These are phyloP conservation scores for Cinclus cinclus DNA, from an alignment of 2,113 vertebrate species.

Conservation along the genomic window DNA sequence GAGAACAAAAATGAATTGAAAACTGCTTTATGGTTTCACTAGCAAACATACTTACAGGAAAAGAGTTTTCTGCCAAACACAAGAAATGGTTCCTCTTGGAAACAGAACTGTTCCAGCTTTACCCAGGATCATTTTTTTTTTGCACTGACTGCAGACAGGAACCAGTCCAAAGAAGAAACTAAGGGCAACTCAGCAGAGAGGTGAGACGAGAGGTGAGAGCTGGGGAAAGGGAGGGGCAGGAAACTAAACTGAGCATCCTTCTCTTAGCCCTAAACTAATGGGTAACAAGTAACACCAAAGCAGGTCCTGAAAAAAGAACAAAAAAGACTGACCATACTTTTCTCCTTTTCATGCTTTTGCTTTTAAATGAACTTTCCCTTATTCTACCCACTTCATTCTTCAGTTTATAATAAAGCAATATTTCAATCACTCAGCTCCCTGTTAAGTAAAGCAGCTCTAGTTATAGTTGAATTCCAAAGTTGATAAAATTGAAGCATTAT, in stretches of 20 bases:
- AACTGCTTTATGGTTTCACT: background rate
- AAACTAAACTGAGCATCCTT: background rate
- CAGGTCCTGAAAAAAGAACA: background rate
- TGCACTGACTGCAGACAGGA: background rate
- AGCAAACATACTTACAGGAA: background rate
- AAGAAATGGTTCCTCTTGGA: background rate
- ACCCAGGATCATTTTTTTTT: background rate
- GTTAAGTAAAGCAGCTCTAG: background rate
- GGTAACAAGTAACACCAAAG: background rate
- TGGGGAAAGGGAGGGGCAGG: background rate
- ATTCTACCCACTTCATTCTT: background rate
- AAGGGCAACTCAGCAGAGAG: background rate
- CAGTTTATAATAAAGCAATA: background rate
- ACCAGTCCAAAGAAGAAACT: background rate
- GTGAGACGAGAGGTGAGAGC: background rate
- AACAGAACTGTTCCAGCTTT: background rate
- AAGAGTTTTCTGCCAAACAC: background rate
- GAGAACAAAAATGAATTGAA: background rate
- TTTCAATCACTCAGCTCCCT: background rate
- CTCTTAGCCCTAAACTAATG: background rate
- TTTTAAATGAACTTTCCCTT: background rate
- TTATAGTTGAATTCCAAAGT: background rate
- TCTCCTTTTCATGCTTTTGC: background rate
- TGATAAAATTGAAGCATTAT: background rate
- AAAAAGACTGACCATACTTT: background rate